phyloP scores from a whole-genome alignment of 2,797 vertebrate genomes.

The Mionectes olivaceus region DNA sequence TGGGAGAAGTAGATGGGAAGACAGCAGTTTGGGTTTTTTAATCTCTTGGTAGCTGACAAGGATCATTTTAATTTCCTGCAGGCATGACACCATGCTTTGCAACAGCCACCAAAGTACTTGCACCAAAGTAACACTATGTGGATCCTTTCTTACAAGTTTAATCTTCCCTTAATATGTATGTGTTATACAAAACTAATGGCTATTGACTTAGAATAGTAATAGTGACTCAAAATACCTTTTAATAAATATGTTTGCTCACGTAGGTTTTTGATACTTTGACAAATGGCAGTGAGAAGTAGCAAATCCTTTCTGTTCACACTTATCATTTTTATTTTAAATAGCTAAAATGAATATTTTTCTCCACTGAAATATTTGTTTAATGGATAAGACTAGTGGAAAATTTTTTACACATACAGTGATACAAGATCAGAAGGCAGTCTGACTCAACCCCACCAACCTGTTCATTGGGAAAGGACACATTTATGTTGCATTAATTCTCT shows the following conservation, averaged over 20 bases:
- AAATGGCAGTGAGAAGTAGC: not conserved
- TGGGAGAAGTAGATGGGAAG: not conserved
- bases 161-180: not conserved
- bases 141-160: not conserved
- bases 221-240: not conserved
- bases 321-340: not conserved
- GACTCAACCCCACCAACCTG: not conserved
- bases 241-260: not conserved
- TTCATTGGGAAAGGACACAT: not conserved
- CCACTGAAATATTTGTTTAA: not conserved
- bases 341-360: not conserved
- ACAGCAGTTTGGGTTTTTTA: fast-evolving
- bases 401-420: not conserved
- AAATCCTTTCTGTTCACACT: not conserved
- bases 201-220: not conserved
- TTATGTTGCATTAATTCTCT: not conserved
- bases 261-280: not conserved
- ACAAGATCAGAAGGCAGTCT: not conserved
- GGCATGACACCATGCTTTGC: not conserved
- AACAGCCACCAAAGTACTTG: not conserved
- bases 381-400: fast-evolving
- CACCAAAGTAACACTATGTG: not conserved
- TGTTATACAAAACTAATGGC: not conserved
- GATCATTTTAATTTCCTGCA: not conserved
- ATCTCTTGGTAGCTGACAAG: not conserved